Conservation (phyloP, 37 sponge, comb jelly and placozoan species). For the Ianthella basta region DNA sequence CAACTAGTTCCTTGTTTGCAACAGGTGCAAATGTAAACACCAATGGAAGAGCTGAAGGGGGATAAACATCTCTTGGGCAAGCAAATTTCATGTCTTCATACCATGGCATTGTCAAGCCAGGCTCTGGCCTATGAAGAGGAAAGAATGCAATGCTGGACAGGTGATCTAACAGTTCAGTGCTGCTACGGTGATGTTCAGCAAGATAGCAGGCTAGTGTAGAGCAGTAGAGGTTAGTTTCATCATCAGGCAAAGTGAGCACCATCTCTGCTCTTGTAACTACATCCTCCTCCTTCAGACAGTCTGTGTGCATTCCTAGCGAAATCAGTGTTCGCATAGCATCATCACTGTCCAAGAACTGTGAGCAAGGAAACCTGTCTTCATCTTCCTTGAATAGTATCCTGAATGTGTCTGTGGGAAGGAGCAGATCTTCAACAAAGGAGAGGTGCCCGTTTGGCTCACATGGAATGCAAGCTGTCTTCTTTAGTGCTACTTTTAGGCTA, state of each 20-base stretch:
- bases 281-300: slow-evolving; percentile 24
- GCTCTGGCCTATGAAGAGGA: background rate
- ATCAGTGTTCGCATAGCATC: background rate
- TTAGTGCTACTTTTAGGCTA: slow-evolving; percentile 9
- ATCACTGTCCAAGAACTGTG: slow-evolving; percentile 4
- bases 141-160: background rate
- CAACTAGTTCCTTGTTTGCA: background rate
- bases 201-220: background rate
- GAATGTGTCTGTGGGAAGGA: slow-evolving; percentile 20
- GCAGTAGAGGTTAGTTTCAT: slow-evolving; percentile 16
- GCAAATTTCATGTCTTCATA: background rate
- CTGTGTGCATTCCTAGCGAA: slow-evolving; percentile 44
- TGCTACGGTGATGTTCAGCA: background rate
- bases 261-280: slow-evolving; percentile 45
- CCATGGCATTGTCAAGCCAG: slow-evolving; percentile 2
- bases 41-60: background rate
- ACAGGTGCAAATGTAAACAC: slow-evolving; percentile 39
- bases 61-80: slow-evolving; percentile 35
- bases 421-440: slow-evolving; percentile 5
- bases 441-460: slow-evolving; percentile 5
- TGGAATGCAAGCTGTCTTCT: slow-evolving; percentile 38
- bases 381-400: slow-evolving; percentile 13
- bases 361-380: slow-evolving; percentile 60
- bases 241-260: background rate
- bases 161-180: background rate